phyloP scores from a whole-genome alignment of 2,888 invertebrate genomes.

The Caenorhabditis sp. region DNA sequence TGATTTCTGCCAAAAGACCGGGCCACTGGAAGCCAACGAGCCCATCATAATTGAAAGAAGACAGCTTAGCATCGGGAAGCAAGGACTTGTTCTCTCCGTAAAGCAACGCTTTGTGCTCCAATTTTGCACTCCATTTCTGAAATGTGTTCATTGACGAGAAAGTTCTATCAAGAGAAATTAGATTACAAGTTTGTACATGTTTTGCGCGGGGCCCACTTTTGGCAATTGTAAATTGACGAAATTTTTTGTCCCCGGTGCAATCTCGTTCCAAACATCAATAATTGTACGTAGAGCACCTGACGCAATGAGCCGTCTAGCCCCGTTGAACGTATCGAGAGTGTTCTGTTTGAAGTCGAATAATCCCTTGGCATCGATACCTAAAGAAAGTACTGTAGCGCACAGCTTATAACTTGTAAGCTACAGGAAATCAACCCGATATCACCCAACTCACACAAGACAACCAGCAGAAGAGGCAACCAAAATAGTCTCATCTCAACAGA shows the following conservation, averaged over 20 bases:
- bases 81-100: not conserved
- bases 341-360: not conserved
- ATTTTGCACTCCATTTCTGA: conserved; percentile 32
- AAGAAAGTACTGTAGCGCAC: too few species aligned
- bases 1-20: not conserved
- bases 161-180: too few species aligned
- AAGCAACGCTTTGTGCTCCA: conserved; percentile 5
- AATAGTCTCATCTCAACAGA: too few species aligned
- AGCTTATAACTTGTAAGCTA: too few species aligned
- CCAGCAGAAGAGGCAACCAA: too few species aligned
- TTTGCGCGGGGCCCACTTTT: conserved; percentile 2
- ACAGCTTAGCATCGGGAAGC: not conserved
- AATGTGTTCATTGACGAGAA: not conserved
- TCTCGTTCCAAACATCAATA: not conserved
- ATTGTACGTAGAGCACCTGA: not conserved
- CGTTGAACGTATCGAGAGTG: not conserved
- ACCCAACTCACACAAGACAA: too few species aligned
- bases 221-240: not conserved
- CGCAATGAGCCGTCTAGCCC: not conserved
- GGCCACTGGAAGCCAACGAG: conserved; percentile 4
- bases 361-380: not conserved
- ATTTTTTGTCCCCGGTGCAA: too few species aligned
- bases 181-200: conserved; percentile 34
- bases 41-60: not conserved
- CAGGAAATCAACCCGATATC: not conserved